A percentile compares a stretch with the other conserved stretches of the same genome.
Conservation (phyloP, 2,888 invertebrate genomes). For the Brenthis daphne region DNA sequence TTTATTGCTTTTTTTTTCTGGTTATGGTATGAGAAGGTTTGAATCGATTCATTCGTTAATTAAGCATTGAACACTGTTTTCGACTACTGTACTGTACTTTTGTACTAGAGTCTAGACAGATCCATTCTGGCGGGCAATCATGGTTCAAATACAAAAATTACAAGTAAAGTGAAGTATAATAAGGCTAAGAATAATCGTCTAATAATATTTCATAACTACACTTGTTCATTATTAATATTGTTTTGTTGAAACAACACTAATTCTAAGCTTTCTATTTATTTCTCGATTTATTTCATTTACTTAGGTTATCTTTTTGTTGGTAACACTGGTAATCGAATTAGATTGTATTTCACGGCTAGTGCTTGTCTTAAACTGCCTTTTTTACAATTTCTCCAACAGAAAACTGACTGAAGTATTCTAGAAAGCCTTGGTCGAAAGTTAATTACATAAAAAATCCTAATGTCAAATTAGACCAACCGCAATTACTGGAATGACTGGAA, state of each 20-base stretch:
- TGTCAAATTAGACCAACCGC: conserved; percentile 44
- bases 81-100: too few species aligned
- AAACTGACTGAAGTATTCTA: conserved; percentile 26
- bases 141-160: too few species aligned
- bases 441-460: conserved; percentile 38
- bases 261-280: conserved; percentile 10
- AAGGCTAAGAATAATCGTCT: not conserved
- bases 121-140: too few species aligned
- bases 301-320: conserved; percentile 15
- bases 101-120: too few species aligned
- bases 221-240: not conserved
- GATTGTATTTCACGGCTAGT: conserved; percentile 32
- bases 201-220: not conserved
- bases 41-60: too few species aligned
- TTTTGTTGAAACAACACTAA: not conserved
- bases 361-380: conserved; percentile 20
- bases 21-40: too few species aligned
- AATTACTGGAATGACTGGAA: conserved; percentile 35
- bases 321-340: conserved; percentile 24
- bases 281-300: conserved; percentile 13
- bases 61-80: too few species aligned
- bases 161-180: not conserved
- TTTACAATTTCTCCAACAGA: conserved; percentile 27
- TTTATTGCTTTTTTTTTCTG: too few species aligned
- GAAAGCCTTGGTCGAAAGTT: conserved; percentile 38